phyloP scores from a whole-genome alignment of 2,797 vertebrate species.

The Schizothorax lantsangensis region DNA sequence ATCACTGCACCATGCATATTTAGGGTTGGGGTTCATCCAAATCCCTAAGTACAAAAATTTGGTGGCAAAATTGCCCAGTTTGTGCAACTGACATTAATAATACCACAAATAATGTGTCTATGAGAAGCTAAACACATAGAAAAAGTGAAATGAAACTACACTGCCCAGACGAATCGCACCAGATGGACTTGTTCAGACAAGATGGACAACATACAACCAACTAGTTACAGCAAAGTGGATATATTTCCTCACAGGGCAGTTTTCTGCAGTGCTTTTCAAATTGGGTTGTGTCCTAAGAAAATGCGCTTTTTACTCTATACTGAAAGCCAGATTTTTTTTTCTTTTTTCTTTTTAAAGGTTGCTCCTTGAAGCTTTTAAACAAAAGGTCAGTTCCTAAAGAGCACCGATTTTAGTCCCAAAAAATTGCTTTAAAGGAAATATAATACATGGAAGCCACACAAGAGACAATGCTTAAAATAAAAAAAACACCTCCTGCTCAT shows the following conservation, averaged over 20 bases:
- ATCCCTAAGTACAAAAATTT: background rate
- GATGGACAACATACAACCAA: background rate
- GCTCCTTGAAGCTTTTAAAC: background rate
- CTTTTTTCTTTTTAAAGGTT: background rate
- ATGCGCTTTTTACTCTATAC: background rate
- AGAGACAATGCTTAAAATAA: background rate
- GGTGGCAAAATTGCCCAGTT: background rate
- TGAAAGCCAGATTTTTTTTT: background rate
- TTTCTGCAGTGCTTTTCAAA: background rate
- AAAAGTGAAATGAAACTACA: background rate
- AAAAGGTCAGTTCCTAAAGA: conserved; percentile 6
- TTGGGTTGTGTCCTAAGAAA: background rate
- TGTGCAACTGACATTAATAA: background rate
- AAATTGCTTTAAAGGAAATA: background rate
- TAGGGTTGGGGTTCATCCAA: background rate
- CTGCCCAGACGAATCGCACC: background rate
- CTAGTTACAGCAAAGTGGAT: background rate
- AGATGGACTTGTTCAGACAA: background rate
- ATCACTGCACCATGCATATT: background rate
- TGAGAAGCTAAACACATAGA: background rate
- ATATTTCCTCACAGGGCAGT: background rate
- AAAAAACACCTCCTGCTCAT: no score
- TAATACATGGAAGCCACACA: background rate
- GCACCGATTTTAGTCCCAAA: background rate
- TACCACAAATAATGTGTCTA: background rate